phyloP scores from a whole-genome alignment of 1,140 invertebrate species.

The Anagrus nilaparvatae region DNA sequence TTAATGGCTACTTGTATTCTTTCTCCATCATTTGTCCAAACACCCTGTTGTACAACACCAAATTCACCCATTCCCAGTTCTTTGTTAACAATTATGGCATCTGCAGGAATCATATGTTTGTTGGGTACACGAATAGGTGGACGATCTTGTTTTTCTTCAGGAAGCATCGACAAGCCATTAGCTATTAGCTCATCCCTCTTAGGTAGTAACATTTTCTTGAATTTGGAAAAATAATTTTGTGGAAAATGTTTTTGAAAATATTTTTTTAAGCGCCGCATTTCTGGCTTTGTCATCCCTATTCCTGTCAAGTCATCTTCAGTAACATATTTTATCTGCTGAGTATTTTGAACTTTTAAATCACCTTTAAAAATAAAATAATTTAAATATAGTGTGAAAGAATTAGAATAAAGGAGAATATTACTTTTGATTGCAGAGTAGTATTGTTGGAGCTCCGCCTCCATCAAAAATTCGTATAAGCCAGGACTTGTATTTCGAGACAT shows the following conservation, averaged over 20 bases:
- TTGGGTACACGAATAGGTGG: slow-evolving; percentile 55
- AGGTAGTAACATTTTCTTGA: slow-evolving; percentile 65
- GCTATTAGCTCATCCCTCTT: slow-evolving; percentile 48
- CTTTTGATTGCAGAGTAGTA: slow-evolving; percentile 68
- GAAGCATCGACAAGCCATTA: slow-evolving; percentile 29
- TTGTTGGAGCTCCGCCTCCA: slow-evolving; percentile 82
- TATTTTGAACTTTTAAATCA: slow-evolving; percentile 70
- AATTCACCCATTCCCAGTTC: slow-evolving; percentile 94
- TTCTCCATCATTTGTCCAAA: slow-evolving; percentile 93
- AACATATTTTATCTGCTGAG: slow-evolving; percentile 95
- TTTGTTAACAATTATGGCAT: slow-evolving; percentile 89
- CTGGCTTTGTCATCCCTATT: slow-evolving; percentile 91
- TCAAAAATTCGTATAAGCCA: slow-evolving; percentile 80
- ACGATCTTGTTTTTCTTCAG: slow-evolving; percentile 39
- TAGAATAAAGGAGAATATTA: slow-evolving; percentile 31
- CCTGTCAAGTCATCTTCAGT: slow-evolving; percentile 82
- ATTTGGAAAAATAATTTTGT: slow-evolving; percentile 83
- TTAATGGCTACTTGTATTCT: slow-evolving; percentile 96
- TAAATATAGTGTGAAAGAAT: slow-evolving; percentile 17
- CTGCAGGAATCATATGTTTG: slow-evolving; percentile 92
- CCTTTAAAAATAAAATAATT: slow-evolving; percentile 41
- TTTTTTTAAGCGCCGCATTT: slow-evolving; percentile 86
- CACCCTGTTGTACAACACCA: slow-evolving; percentile 93
- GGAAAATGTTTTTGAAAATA: slow-evolving; percentile 89
- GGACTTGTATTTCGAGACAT: slow-evolving; percentile 46